Conservation (phyloP, 2,113 vertebrate species). For the Pao palembangensis region DNA sequence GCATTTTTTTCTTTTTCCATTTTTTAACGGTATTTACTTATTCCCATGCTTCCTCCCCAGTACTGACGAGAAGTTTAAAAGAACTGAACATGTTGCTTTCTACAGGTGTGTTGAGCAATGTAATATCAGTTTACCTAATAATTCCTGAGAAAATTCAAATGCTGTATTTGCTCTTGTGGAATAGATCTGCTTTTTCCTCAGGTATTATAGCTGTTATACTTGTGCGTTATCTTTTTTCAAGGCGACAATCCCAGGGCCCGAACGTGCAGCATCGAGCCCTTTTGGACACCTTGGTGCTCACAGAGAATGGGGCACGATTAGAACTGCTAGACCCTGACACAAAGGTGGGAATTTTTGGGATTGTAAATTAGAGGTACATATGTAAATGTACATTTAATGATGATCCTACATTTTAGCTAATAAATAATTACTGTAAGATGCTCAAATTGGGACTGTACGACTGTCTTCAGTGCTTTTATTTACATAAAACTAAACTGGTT, state of each 20-base stretch:
- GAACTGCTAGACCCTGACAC: slow-evolving; percentile 67
- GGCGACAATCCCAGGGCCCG: slow-evolving; percentile 79
- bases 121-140: neutral
- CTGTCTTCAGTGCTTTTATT: too few relatives aligned
- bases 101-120: slow-evolving; percentile 59
- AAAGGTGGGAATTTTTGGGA: slow-evolving; percentile 49
- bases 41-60: slow-evolving; percentile 22
- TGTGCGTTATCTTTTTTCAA: slow-evolving; percentile 35
- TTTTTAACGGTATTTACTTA: neutral
- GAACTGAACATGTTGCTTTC: slow-evolving; percentile 65
- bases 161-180: neutral
- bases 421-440: too few relatives aligned
- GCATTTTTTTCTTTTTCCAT: neutral
- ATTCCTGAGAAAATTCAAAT: too few relatives aligned
- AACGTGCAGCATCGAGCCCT: slow-evolving; percentile 70
- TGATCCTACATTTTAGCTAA: too few relatives aligned
- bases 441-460: too few relatives aligned
- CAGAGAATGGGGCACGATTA: slow-evolving; percentile 74
- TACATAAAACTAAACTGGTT: too few relatives aligned
- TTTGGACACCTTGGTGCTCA: slow-evolving; percentile 77
- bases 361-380: too few relatives aligned
- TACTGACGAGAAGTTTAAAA: slow-evolving; percentile 63
- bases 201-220: neutral
- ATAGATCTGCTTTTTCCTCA: neutral
- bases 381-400: too few relatives aligned